phyloP scores from a whole-genome alignment of 2,888 invertebrate species.

The Sycophila texana region DNA sequence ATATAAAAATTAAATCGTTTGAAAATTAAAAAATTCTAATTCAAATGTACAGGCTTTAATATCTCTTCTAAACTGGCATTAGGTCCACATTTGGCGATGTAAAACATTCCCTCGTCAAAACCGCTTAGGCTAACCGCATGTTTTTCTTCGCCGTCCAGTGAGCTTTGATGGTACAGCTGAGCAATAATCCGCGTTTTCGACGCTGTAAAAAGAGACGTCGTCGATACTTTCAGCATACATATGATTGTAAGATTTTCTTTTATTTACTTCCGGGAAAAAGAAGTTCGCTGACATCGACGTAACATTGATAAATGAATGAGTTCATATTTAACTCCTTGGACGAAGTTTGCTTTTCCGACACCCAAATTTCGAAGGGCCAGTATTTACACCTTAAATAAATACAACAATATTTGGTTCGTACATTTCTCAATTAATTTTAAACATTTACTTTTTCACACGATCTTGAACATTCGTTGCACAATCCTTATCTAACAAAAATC shows the following conservation, averaged over 20 bases:
- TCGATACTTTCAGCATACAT: background rate
- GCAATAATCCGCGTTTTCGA: conserved; percentile 61
- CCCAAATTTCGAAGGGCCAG: conserved; percentile 68
- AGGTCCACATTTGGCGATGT: no score
- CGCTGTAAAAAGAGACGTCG: conserved; percentile 52
- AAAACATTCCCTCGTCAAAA: conserved; percentile 49
- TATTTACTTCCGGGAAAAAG: conserved; percentile 68
- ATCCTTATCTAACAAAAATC: conserved; percentile 54
- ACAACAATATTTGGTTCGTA: background rate
- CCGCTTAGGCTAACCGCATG: conserved; percentile 43
- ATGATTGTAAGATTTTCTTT: background rate
- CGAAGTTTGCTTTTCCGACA: conserved; percentile 22
- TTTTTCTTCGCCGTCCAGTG: conserved; percentile 59
- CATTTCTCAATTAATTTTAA: background rate
- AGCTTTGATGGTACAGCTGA: conserved; percentile 60
- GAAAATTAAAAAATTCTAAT: no score
- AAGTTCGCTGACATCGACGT: conserved; percentile 65
- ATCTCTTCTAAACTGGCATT: no score
- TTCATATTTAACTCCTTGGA: background rate
- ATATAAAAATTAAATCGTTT: no score
- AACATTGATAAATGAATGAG: conserved; percentile 57
- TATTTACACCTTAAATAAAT: conserved; percentile 60
- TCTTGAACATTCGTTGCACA: conserved; percentile 56
- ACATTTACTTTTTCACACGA: conserved; percentile 60
- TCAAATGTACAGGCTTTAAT: no score